Evolutionary conservation across 2,113 vertebrate genomes (phyloP), one percentile per base, ranked within the genome.

Genomic region (Malurus cyaneus): DNA sequence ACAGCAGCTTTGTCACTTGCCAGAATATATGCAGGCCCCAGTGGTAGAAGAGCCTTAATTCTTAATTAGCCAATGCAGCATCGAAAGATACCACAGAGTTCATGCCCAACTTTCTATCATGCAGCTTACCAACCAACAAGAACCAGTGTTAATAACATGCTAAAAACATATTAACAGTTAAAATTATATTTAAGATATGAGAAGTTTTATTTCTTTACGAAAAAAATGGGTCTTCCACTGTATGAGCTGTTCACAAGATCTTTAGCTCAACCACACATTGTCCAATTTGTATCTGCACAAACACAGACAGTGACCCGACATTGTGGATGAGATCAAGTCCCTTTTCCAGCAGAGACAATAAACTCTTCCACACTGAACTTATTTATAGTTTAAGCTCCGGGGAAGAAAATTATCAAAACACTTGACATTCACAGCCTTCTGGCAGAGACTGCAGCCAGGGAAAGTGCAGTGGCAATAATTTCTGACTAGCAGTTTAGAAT

Each of bases 231-330:
- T 59, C 34, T 86, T 83, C 42, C 57, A 21, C 39, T 80, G 24
- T 20, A 6, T 0, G 0, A n/a, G 11, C 34, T 83, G 18, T 42
- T 44, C 50, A 47, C 29, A 56, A 44, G 53, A 70, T 31, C 53
- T 25, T 57, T n/a, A 71, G 16, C 26, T 66, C 50, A 86, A 39
- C 41, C 53, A 28, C 39, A 15, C 28, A 14, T 26, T 5, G 5
- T 31, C 44, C 11, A 72, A 28, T 81, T 81, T 52, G 11, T 72
- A 20, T 24, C 31, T 74, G 32, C 65, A 76, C 61, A 46, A 59
- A 31, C 8, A 53, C 5, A 80, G 56, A 21, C 0, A 0, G 34
- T 86, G 49, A 62, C 24, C 13, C 3, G 6, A 67, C 53, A 29
- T 5, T 7, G 2, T 25, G 1, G 3, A 12, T 52, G 53, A 79